A percentile compares a stretch with the other conserved stretches of the same genome.
These are phyloP conservation scores for Euclidia mi DNA, from an alignment of 2,888 invertebrate genomes.

Conservation along the genomic window DNA sequence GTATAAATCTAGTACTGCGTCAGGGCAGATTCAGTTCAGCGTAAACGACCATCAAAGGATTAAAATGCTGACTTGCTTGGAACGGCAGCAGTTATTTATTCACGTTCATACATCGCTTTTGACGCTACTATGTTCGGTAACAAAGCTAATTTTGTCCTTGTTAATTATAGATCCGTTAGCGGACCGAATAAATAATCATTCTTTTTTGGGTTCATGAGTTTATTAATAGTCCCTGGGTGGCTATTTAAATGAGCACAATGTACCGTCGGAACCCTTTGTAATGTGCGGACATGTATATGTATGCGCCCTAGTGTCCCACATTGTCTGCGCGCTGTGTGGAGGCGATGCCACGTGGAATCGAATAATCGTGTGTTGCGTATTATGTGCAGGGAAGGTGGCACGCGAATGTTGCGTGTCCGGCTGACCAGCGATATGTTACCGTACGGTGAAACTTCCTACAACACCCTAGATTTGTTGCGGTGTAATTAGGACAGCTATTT, in stretches of 20 bases:
- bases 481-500: constrained; percentile 47
- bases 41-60: constrained; percentile 44
- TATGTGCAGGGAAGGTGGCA: constrained; percentile 35
- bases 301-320: constrained; percentile 49
- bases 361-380: constrained; percentile 50
- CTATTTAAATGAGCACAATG: constrained; percentile 46
- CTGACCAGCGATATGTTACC: constrained; percentile 24
- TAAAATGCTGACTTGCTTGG: constrained; percentile 45
- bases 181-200: constrained; percentile 10
- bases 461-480: constrained; percentile 42
- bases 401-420: constrained; percentile 45
- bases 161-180: constrained; percentile 1
- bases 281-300: constrained; percentile 16
- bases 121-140: not conserved
- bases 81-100: constrained; percentile 31
- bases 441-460: constrained; percentile 5
- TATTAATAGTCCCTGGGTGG: constrained; percentile 50
- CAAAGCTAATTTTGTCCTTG: not conserved
- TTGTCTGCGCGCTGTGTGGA: constrained; percentile 22
- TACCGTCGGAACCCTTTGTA: constrained; percentile 43
- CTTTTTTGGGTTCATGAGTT: constrained; percentile 23
- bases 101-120: not conserved
- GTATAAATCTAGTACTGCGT: constrained; percentile 41
- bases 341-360: constrained; percentile 37
- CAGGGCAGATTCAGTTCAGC: constrained; percentile 31